phyloP scores from a whole-genome alignment of 2,888 invertebrate genomes.

The Tanypteryx hageni region DNA sequence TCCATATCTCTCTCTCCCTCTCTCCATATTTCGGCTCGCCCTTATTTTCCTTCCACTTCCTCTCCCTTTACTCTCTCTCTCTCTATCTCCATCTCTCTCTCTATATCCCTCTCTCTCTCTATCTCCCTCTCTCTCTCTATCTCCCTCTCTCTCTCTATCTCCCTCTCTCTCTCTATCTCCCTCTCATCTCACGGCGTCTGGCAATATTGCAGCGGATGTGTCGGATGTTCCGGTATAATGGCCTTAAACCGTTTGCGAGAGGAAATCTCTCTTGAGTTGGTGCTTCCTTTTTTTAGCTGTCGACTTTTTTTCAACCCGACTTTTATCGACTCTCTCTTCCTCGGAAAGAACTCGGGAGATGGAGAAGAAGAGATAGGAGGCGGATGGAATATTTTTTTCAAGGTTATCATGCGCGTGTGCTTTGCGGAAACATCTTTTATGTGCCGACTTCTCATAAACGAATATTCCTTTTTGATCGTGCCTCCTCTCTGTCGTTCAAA shows the following conservation, averaged over 20 bases:
- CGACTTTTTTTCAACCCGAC: background rate
- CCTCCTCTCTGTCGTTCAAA: background rate
- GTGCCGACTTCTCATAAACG: background rate
- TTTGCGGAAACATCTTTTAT: background rate
- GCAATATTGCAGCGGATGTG: conserved; percentile 35
- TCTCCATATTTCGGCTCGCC: too few species aligned
- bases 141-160: background rate
- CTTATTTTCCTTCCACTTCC: too few species aligned
- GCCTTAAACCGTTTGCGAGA: conserved; percentile 29
- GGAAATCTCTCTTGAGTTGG: background rate
- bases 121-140: background rate
- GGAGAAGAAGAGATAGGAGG: background rate
- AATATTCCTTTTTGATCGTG: background rate
- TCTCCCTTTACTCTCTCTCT: background rate
- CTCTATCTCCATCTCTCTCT: background rate
- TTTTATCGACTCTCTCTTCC: background rate
- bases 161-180: background rate
- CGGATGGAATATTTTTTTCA: background rate
- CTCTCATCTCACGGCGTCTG: background rate
- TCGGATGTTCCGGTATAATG: conserved; percentile 20
- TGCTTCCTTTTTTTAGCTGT: background rate
- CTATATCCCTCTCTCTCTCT: background rate
- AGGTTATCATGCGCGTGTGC: background rate
- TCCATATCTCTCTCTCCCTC: conserved; percentile 2
- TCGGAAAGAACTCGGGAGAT: background rate